These are phyloP conservation scores for Semaprochilodus insignis DNA, from an alignment of 2,797 vertebrate species.

Conservation along the genomic window DNA sequence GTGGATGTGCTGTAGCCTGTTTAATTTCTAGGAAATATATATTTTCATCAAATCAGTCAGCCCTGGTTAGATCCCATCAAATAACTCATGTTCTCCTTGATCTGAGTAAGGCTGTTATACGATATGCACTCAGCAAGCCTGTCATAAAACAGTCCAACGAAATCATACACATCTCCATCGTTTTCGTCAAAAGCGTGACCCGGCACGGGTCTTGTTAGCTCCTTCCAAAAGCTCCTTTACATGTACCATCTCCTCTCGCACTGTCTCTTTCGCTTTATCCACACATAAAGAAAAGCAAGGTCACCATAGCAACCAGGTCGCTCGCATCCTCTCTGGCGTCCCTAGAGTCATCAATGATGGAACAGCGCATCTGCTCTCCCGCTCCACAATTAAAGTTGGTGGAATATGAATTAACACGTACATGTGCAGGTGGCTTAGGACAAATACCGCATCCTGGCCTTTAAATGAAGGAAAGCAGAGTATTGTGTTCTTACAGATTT, in stretches of 20 bases:
- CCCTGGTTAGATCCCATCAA: too few species aligned
- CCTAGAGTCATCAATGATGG: neutral
- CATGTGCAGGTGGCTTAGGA: neutral
- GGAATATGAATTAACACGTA: neutral
- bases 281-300: neutral
- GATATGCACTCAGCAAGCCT: neutral
- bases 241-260: neutral
- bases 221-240: neutral
- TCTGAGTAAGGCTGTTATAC: neutral
- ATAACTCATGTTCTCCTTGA: neutral
- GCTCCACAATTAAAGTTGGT: neutral
- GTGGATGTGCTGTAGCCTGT: too few species aligned
- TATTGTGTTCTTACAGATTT: neutral
- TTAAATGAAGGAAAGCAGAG: neutral
- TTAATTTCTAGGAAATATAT: too few species aligned
- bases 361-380: neutral
- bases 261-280: neutral
- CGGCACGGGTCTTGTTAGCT: neutral
- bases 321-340: neutral
- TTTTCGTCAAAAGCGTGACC: neutral
- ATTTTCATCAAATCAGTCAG: too few species aligned
- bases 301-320: slow-evolving; percentile 23
- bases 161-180: neutral
- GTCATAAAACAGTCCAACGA: neutral
- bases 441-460: neutral